Percentiles rank a stretch among this genome's conserved stretches.
Conservation (phyloP, 2,888 invertebrate genomes). For the Priocnemis perturbator region DNA sequence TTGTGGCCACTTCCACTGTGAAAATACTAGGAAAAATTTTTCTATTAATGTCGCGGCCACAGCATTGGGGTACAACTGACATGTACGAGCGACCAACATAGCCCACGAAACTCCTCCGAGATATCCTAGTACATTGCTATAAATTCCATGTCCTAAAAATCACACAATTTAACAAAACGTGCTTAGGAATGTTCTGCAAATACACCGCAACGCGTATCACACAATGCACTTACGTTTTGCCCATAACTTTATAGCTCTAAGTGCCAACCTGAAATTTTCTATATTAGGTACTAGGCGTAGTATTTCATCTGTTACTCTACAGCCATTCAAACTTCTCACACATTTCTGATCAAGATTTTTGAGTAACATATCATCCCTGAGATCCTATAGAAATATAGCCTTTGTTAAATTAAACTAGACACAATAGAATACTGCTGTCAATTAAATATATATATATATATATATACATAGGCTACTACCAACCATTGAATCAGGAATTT, state of each 20-base stretch:
- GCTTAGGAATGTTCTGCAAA: conserved; percentile 12
- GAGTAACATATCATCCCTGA: conserved; percentile 92
- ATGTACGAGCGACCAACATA: conserved; percentile 98
- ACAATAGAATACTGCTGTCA: background rate
- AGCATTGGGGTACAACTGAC: conserved; percentile 98
- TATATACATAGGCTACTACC: conserved; percentile 40
- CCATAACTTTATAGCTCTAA: conserved; percentile 98
- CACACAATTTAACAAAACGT: conserved; percentile 44
- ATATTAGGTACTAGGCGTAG: conserved; percentile 95
- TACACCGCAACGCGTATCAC: background rate
- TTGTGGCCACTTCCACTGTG: conserved; percentile 99
- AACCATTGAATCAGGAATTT: conserved; percentile 89
- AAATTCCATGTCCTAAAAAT: conserved; percentile 91
- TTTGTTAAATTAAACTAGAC: conserved; percentile 3
- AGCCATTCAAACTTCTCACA: conserved; percentile 97
- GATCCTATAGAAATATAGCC: conserved; percentile 78
- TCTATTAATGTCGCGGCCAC: conserved; percentile 95
- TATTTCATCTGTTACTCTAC: conserved; percentile 99
- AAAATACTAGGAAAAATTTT: conserved; percentile 99
- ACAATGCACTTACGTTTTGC: conserved; percentile 89
- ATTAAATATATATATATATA: too few species aligned
- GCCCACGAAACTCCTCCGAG: conserved; percentile 99
- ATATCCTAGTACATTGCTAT: conserved; percentile 98
- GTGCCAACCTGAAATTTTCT: conserved; percentile 93
- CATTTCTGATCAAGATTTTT: conserved; percentile 97